Evolutionary conservation across 2,888 invertebrate genomes (phyloP).

Genomic region (Pammene fasciana): DNA sequence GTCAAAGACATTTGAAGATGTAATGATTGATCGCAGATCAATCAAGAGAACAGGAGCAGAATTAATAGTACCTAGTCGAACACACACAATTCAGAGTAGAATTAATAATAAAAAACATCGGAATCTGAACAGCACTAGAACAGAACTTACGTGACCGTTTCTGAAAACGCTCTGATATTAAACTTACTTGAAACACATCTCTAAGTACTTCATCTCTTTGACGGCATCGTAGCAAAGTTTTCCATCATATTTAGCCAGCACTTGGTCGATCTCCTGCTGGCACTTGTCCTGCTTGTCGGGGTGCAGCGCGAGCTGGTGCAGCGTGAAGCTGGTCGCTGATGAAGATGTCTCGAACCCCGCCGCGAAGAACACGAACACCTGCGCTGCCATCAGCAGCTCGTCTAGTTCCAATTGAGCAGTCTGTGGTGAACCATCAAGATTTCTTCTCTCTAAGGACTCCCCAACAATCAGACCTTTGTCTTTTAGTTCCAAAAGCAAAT

Average conservation of each 20-base stretch:
- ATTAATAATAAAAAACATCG: too few relatives aligned
- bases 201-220: constrained; percentile 32
- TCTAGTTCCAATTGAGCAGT: neutral
- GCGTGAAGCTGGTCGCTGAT: constrained; percentile 1
- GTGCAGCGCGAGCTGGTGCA: constrained; percentile 54
- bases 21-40: too few relatives aligned
- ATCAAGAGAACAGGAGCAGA: too few relatives aligned
- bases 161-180: neutral
- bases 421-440: neutral
- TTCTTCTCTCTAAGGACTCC: neutral
- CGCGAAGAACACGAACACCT: constrained; percentile 57
- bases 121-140: too few relatives aligned
- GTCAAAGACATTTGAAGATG: too few relatives aligned
- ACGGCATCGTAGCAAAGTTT: constrained; percentile 55
- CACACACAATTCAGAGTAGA: too few relatives aligned
- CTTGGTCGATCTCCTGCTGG: constrained; percentile 58
- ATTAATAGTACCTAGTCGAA: too few relatives aligned
- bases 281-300: constrained; percentile 57
- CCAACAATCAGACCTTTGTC: neutral
- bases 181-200: constrained; percentile 48
- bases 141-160: too few relatives aligned
- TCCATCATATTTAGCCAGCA: constrained; percentile 49
- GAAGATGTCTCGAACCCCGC: constrained; percentile 64
- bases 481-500: neutral
- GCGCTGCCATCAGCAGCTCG: constrained; percentile 45